A percentile compares a stretch with the other conserved stretches of the same genome.
Conservation (phyloP, 2,888 invertebrate species). For the Fabriciana adippe region DNA sequence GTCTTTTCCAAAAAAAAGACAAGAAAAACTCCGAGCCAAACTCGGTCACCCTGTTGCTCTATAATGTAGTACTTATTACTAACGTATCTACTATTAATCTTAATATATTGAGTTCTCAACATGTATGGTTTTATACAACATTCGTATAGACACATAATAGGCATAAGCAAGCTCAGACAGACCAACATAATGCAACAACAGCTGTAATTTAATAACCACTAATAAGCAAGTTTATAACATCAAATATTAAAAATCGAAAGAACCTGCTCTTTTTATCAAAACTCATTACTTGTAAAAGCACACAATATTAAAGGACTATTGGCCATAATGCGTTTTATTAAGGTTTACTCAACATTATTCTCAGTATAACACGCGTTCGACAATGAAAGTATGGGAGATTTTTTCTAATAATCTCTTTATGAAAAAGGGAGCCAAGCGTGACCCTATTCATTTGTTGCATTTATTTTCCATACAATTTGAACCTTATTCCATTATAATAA, state of each 20-base stretch:
- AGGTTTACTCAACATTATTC: slow-evolving; percentile 50
- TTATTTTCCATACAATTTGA: slow-evolving; percentile 34
- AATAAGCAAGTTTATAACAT: not conserved
- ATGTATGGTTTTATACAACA: no score
- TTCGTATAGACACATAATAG: no score
- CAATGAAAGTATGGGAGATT: slow-evolving; percentile 67
- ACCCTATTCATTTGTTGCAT: slow-evolving; percentile 41
- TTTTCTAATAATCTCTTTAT: slow-evolving; percentile 67
- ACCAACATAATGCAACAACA: no score
- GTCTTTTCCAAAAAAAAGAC: no score
- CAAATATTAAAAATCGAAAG: not conserved
- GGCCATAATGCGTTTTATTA: slow-evolving; percentile 58
- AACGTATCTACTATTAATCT: no score
- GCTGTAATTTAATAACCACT: not conserved
- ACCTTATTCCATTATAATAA: slow-evolving; percentile 42
- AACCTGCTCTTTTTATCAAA: not conserved
- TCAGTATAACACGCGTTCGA: slow-evolving; percentile 55
- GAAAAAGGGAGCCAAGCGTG: slow-evolving; percentile 54
- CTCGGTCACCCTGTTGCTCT: no score
- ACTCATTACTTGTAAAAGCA: not conserved
- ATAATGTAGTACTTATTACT: no score
- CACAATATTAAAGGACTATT: slow-evolving; percentile 21
- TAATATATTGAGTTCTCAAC: no score
- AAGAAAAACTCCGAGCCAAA: no score
- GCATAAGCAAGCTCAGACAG: no score